phyloP scores from a whole-genome alignment of 2,888 invertebrate genomes.

The Cactoblastis cactorum region DNA sequence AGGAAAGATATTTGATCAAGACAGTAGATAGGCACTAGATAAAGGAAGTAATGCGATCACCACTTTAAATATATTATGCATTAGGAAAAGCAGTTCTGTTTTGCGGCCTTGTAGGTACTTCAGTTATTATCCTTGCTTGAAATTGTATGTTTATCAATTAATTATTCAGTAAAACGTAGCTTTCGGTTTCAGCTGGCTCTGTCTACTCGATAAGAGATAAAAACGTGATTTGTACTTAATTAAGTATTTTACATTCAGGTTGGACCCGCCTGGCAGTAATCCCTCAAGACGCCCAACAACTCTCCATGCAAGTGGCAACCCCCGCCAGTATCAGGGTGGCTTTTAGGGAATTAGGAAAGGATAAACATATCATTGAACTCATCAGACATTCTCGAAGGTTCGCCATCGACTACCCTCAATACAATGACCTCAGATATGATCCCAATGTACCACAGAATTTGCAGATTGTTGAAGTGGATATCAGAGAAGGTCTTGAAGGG shows the following conservation, averaged over 20 bases:
- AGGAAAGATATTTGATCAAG: too few relatives aligned
- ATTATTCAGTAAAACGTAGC: too few relatives aligned
- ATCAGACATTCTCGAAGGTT: constrained; percentile 51
- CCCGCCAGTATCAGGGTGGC: constrained; percentile 57
- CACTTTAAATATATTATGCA: too few relatives aligned
- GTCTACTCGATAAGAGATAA: too few relatives aligned
- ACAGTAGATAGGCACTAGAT: too few relatives aligned
- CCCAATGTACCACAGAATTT: constrained; percentile 65
- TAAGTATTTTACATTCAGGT: constrained; percentile 36
- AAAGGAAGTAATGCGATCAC: too few relatives aligned
- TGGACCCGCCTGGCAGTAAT: constrained; percentile 64
- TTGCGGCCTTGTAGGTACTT: too few relatives aligned
- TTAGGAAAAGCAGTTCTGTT: too few relatives aligned
- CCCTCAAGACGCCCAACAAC: constrained; percentile 60
- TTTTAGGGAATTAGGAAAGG: constrained; percentile 54
- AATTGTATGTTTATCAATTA: neutral
- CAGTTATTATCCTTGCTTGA: too few relatives aligned
- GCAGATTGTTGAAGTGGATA: constrained; percentile 67
- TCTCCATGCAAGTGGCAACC: constrained; percentile 58
- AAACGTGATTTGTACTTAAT: too few relatives aligned
- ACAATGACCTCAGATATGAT: constrained; percentile 66
- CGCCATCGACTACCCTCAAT: constrained; percentile 48
- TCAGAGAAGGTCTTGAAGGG: constrained; percentile 56
- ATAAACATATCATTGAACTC: constrained; percentile 58
- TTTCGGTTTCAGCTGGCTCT: too few relatives aligned